These are phyloP conservation scores for Sebastes reedi DNA, from an alignment of 2,797 vertebrate species.

Conservation along the genomic window DNA sequence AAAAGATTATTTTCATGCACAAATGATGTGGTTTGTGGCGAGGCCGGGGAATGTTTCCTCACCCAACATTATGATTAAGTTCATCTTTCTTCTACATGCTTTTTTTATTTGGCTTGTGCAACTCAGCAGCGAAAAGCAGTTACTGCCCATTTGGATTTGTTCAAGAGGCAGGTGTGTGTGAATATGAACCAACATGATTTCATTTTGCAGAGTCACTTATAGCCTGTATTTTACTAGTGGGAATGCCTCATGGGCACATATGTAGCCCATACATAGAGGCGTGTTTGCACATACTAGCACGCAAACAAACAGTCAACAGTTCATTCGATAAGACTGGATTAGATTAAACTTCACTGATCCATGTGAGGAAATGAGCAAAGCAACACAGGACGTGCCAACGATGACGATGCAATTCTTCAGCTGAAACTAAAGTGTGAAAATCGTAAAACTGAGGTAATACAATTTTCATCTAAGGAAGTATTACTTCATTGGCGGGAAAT, in stretches of 20 bases:
- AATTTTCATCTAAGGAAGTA: not conserved
- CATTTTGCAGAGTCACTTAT: not conserved
- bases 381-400: not conserved
- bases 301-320: not conserved
- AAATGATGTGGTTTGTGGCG: constrained; percentile 59
- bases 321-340: not conserved
- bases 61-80: constrained; percentile 26
- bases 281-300: not conserved
- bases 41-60: constrained; percentile 55
- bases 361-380: not conserved
- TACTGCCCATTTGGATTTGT: constrained; percentile 20
- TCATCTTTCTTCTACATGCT: constrained; percentile 6
- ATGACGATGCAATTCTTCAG: not conserved
- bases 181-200: not conserved
- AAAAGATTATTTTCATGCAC: constrained; percentile 41
- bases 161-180: constrained; percentile 11
- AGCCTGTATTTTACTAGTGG: not conserved
- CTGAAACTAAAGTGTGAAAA: constrained; percentile 5
- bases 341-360: constrained; percentile 16
- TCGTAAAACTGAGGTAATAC: not conserved
- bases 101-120: constrained; percentile 44
- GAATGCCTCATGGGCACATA: not conserved
- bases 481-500: not conserved
- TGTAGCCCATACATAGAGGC: not conserved
- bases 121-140: not conserved